Base-by-base conservation (phyloP, 2,113 vertebrate species). In the Brachirus orientalis region DNA sequence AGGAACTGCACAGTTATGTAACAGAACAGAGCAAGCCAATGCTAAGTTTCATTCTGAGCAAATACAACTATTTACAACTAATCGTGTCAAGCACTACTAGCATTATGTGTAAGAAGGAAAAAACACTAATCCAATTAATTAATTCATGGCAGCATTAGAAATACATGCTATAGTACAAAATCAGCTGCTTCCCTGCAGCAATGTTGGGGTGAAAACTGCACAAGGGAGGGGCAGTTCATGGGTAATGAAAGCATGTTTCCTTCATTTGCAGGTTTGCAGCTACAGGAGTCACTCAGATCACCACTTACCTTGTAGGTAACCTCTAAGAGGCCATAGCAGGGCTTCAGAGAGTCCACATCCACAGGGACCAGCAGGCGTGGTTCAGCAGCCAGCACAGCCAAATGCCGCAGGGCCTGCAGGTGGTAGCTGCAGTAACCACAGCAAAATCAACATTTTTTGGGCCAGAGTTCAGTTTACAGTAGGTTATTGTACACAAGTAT, bases 271-370 rank as follows among this genome's bases (percentile, higher is more conserved):
- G n/a, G n/a, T n/a, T n/a, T n/a, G n/a, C n/a, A n/a, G n/a, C n/a
- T n/a, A n/a, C n/a, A n/a, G n/a, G n/a, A n/a, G n/a, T 18, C 19
- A 40, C 8, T 18, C 62, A 57, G 18, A 47, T 41, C 18, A 46
- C 33, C 66, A 28, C 28, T 53, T 85, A 96, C 97, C 95, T 96
- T 96, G 69, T 98, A 99, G 1, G 96, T 98, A 58, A 98, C 95
- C 64, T 98, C 96, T n/a, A 99, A 84, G 33, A 98, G 93, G 0
- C 96, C 95, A 0, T 99, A 99, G 79, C 97, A 99, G 10, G 98
- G 96, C 0, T 92, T 95, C 72, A 96, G 94, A 1, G 96, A 94
- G 71, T 99, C 97, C 70, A 99, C 97, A 0, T 99, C 97, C 53
- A 99, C 94, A 0, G 98, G 97, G 0, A 97, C 96, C 8, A 99